Percentiles rank a stretch among this genome's conserved stretches.
These are phyloP conservation scores for Meta bourneti DNA, from an alignment of 2,888 invertebrate genomes.

Conservation along the genomic window DNA sequence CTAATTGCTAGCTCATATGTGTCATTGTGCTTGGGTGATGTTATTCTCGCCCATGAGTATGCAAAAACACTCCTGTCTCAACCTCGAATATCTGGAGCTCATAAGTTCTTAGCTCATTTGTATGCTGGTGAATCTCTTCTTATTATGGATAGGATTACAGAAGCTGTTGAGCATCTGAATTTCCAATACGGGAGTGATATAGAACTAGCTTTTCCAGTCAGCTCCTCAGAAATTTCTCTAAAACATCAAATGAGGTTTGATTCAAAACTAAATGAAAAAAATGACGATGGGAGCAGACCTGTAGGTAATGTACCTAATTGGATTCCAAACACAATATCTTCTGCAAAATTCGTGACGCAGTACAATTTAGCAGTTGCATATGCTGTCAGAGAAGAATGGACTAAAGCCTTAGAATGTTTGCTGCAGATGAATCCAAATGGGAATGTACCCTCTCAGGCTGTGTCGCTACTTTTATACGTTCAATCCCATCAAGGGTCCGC, in stretches of 20 bases:
- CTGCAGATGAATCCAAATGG: slow-evolving; percentile 78
- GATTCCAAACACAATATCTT: slow-evolving; percentile 83
- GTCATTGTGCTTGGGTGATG: slow-evolving; percentile 91
- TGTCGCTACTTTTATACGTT: slow-evolving; percentile 86
- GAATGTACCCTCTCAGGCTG: slow-evolving; percentile 85
- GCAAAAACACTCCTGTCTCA: slow-evolving; percentile 88
- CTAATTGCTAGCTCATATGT: slow-evolving; percentile 92
- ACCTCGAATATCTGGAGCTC: slow-evolving; percentile 87
- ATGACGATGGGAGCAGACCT: slow-evolving; percentile 70
- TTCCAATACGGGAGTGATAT: slow-evolving; percentile 80
- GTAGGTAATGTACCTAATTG: slow-evolving; percentile 80
- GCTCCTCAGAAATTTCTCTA: slow-evolving; percentile 56
- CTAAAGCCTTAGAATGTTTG: slow-evolving; percentile 84
- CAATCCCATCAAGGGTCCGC: slow-evolving; percentile 85
- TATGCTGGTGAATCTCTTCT: slow-evolving; percentile 94
- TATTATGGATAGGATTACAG: slow-evolving; percentile 89
- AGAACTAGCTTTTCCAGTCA: slow-evolving; percentile 75
- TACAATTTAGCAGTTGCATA: slow-evolving; percentile 90
- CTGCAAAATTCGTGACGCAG: slow-evolving; percentile 87
- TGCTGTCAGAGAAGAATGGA: slow-evolving; percentile 87
- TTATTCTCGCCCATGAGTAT: slow-evolving; percentile 88
- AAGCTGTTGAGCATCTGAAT: slow-evolving; percentile 91
- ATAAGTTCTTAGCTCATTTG: slow-evolving; percentile 89
- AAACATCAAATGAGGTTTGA: slow-evolving; percentile 70
- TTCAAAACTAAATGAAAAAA: slow-evolving; percentile 64